Evolutionary conservation across 1,140 invertebrate genomes (phyloP), one percentile per base, ranked within the genome.

Genomic region (Leptoteleia sp.): DNA sequence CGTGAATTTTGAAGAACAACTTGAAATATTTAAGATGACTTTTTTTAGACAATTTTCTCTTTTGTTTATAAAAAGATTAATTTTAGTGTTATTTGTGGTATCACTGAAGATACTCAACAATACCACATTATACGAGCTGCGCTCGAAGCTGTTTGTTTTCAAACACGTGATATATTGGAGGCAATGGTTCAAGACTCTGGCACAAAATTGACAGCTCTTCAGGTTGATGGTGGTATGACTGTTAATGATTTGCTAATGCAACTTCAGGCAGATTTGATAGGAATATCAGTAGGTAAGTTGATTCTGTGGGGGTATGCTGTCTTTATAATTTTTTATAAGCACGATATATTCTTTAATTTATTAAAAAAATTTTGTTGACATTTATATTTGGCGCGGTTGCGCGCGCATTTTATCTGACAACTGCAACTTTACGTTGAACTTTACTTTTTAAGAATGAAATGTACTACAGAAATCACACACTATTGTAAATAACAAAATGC

Each of bases 151-250:
- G 94, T 98, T 7, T 96, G 96, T 76, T 98, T 96, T 83, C 97
- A 99, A 91, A 96, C 95, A 0, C 91, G 93, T 54, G 95, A 96
- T 81, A 94, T 96, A 67, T 87, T 97, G 17, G 94, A 97, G 80
- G 95, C 95, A 0, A 97, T 97, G 95, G 93, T 94, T 42, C 92
- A 94, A 84, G 96, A 97, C 86, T 96, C 94, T 83, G 94, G 94
- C 6, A 92, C 95, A 45, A 91, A 91, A 17, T 84, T 96, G 35
- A 90, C 92, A 31, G 91, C 90, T 12, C 88, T 95, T 7, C 91
- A 94, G 89, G 97, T 98, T 1, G 97, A 99, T 85, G 97, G 97
- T 12, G 97, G 97, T 16, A 95, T 99, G 27, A 96, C 96, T 0
- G 92, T 92, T 0, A 99, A 98, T 83, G 92, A 92, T 75, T 89